Conservation (phyloP, 2,888 invertebrate genomes). For the Cacoxenus indagator region DNA sequence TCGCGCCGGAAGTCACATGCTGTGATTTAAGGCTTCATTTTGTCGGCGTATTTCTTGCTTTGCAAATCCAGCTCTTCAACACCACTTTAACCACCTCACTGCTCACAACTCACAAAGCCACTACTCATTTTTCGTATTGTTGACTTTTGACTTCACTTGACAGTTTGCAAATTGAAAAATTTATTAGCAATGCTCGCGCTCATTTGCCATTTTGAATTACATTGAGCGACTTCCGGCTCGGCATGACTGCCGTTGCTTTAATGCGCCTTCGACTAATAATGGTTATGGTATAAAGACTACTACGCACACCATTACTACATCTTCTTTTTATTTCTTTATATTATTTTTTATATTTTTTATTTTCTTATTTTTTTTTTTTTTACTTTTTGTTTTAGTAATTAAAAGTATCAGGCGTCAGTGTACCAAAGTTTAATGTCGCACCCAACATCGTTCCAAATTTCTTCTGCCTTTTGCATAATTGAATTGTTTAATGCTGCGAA, state of each 20-base stretch:
- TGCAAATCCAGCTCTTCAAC: not conserved
- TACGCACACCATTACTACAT: not conserved
- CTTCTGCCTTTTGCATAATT: slow-evolving; percentile 49
- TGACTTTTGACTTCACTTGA: not conserved
- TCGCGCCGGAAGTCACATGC: slow-evolving; percentile 65
- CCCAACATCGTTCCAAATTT: not conserved
- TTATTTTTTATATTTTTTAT: too few relatives aligned
- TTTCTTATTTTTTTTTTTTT: not conserved
- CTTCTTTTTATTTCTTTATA: not conserved
- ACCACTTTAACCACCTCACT: not conserved
- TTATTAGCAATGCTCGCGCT: slow-evolving; percentile 33
- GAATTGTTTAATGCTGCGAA: slow-evolving; percentile 55
- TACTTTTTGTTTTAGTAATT: slow-evolving; percentile 36
- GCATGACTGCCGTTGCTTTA: not conserved
- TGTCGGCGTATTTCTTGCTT: slow-evolving; percentile 40
- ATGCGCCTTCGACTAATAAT: not conserved
- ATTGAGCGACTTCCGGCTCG: not conserved
- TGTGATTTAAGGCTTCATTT: slow-evolving; percentile 66
- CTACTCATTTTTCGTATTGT: not conserved
- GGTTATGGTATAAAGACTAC: too few relatives aligned
- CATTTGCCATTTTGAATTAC: slow-evolving; percentile 25
- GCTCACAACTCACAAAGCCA: not conserved
- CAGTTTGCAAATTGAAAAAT: slow-evolving; percentile 28
- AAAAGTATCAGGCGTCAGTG: slow-evolving; percentile 39
- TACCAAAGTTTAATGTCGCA: not conserved